Conservation (phyloP, 2,113 vertebrate genomes). For the Corydoras sp. region DNA sequence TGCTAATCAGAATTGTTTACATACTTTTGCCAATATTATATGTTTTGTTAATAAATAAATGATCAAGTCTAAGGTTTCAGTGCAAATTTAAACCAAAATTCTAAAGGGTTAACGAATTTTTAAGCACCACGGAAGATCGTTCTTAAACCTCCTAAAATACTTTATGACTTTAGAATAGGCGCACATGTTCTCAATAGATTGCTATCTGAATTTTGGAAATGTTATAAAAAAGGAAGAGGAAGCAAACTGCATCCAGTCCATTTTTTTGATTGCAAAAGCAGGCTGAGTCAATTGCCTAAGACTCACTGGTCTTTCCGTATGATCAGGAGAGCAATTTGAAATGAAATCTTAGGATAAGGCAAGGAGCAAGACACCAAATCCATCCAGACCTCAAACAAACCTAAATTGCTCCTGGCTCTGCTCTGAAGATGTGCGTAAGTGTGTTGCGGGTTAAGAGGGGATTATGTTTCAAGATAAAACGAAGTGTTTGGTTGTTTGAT, state of each 20-base stretch:
- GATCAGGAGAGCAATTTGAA: constrained; percentile 22
- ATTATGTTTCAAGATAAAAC: constrained; percentile 46
- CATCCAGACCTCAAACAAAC: constrained; percentile 41
- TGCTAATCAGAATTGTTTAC: no score
- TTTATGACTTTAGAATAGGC: constrained; percentile 16
- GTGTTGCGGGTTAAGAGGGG: constrained; percentile 18
- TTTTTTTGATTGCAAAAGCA: constrained; percentile 40
- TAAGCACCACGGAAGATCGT: no score
- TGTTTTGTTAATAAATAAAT: no score
- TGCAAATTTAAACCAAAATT: no score
- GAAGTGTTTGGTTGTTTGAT: constrained; percentile 49
- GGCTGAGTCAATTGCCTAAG: constrained; percentile 10
- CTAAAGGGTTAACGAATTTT: no score
- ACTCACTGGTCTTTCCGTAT: background rate
- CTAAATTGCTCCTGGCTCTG: constrained; percentile 47
- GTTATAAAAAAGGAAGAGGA: constrained; percentile 23
- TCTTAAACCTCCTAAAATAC: no score
- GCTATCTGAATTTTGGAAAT: constrained; percentile 25
- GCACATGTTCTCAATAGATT: constrained; percentile 4
- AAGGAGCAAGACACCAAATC: constrained; percentile 13
- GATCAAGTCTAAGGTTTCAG: no score
- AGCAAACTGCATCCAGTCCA: background rate
- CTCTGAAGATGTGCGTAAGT: constrained; percentile 10
- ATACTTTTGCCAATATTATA: no score
- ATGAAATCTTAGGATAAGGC: constrained; percentile 18